Conservation (phyloP, 2,888 invertebrate genomes). For the Dryobotodes eremita region DNA sequence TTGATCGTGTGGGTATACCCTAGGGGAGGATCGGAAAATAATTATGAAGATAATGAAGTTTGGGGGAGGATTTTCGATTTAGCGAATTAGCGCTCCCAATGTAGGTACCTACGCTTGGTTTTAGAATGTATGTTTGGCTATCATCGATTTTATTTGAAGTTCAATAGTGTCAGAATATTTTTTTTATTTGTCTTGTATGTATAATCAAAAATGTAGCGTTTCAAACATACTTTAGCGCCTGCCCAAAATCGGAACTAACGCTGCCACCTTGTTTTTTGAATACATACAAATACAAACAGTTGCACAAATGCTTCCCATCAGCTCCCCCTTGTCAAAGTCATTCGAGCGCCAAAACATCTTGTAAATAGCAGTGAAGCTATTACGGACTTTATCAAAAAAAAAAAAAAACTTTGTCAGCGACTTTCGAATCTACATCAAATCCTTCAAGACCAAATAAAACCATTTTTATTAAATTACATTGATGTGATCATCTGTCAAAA, state of each 20-base stretch:
- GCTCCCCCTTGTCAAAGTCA: too few relatives aligned
- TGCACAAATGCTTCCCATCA: too few relatives aligned
- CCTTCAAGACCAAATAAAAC: constrained; percentile 4
- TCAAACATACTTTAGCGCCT: not conserved
- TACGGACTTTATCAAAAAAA: not conserved
- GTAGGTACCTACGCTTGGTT: not conserved
- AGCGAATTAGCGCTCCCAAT: not conserved
- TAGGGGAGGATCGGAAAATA: constrained; percentile 6
- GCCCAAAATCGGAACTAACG: not conserved
- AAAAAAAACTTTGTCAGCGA: not conserved
- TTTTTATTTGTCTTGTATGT: too few relatives aligned
- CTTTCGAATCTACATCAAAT: constrained; percentile 5
- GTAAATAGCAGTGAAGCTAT: not conserved
- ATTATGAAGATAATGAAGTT: constrained; percentile 25
- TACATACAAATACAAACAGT: too few relatives aligned
- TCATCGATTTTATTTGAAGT: not conserved
- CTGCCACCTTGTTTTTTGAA: not conserved
- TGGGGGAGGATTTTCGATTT: constrained; percentile 7
- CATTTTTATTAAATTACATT: not conserved
- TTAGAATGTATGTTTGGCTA: not conserved
- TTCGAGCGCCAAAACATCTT: not conserved
- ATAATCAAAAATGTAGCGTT: too few relatives aligned
- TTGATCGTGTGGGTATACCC: not conserved
- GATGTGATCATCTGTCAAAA: constrained; percentile 46
- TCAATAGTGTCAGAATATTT: not conserved